These are phyloP conservation scores for Coilia nasus DNA, from an alignment of 2,797 vertebrate species.

Conservation along the genomic window DNA sequence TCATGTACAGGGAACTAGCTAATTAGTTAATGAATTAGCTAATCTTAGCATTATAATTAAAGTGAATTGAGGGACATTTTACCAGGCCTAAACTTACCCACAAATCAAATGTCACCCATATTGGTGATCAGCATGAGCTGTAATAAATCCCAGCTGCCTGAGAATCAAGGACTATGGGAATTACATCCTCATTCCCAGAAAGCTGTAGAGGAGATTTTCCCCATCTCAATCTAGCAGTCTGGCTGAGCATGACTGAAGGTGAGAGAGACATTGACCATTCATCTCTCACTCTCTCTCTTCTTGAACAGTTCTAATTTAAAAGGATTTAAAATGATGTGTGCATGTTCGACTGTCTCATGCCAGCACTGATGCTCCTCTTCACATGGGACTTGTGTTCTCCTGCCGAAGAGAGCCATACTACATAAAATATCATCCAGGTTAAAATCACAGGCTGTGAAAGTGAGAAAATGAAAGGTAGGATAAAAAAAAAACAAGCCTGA, in stretches of 20 bases:
- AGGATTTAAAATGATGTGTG: neutral
- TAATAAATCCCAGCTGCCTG: neutral
- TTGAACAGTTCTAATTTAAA: constrained; percentile 1
- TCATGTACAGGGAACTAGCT: too few relatives aligned
- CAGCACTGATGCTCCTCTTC: neutral
- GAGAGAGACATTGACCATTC: constrained; percentile 39
- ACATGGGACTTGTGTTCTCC: neutral
- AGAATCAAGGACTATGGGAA: neutral
- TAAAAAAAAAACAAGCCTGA: neutral
- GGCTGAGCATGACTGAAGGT: neutral
- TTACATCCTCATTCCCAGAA: neutral
- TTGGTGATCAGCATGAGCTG: neutral
- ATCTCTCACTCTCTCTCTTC: neutral
- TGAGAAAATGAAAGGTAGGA: neutral
- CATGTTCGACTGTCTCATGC: neutral
- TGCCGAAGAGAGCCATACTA: neutral
- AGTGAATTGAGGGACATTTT: too few relatives aligned
- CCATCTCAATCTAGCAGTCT: neutral
- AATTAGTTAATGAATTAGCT: too few relatives aligned
- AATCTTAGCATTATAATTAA: too few relatives aligned
- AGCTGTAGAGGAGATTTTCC: neutral
- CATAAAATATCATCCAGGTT: neutral
- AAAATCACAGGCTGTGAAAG: neutral
- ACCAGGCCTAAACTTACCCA: too few relatives aligned
- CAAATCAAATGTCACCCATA: too few relatives aligned